Percentiles rank a stretch among this genome's conserved stretches.
These are phyloP conservation scores for Bursaphelenchus okinawaensis DNA, from an alignment of 2,888 invertebrate genomes.

Conservation along the genomic window DNA sequence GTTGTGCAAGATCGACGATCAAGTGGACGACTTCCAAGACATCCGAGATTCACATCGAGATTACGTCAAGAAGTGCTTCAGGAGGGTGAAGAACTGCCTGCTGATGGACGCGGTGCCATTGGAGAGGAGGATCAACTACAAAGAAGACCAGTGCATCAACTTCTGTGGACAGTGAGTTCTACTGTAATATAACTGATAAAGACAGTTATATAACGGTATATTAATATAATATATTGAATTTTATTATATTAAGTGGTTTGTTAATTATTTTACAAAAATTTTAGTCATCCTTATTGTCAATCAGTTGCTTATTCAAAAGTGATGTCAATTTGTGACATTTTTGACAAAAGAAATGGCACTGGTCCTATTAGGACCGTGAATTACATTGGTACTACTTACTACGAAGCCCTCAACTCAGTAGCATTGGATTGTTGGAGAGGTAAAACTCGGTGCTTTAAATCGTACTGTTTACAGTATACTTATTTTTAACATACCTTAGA, in stretches of 20 bases:
- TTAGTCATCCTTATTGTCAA: slow-evolving; percentile 21
- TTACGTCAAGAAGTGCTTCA: neutral
- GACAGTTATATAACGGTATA: neutral
- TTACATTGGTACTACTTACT: slow-evolving; percentile 24
- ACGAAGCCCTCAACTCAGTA: slow-evolving; percentile 16
- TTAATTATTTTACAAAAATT: slow-evolving; percentile 4
- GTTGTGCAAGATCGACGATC: neutral
- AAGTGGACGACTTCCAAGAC: neutral
- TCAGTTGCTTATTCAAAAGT: slow-evolving; percentile 19
- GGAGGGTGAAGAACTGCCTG: slow-evolving; percentile 12
- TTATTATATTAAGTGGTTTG: neutral
- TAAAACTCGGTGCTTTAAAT: neutral
- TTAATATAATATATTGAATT: too few relatives aligned
- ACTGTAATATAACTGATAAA: neutral
- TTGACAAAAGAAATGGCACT: slow-evolving; percentile 23
- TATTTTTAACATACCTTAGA: too few relatives aligned
- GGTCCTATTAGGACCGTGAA: slow-evolving; percentile 9
- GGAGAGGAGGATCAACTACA: slow-evolving; percentile 15
- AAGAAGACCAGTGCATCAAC: slow-evolving; percentile 20
- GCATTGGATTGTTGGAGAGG: slow-evolving; percentile 23
- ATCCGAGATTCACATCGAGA: slow-evolving; percentile 7
- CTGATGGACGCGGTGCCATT: slow-evolving; percentile 6
- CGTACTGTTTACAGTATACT: too few relatives aligned
- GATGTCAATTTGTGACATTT: slow-evolving; percentile 27
- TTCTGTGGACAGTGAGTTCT: slow-evolving; percentile 16